Base-by-base conservation (phyloP, 2,888 invertebrate species). In the Temnothorax rugatulus region DNA sequence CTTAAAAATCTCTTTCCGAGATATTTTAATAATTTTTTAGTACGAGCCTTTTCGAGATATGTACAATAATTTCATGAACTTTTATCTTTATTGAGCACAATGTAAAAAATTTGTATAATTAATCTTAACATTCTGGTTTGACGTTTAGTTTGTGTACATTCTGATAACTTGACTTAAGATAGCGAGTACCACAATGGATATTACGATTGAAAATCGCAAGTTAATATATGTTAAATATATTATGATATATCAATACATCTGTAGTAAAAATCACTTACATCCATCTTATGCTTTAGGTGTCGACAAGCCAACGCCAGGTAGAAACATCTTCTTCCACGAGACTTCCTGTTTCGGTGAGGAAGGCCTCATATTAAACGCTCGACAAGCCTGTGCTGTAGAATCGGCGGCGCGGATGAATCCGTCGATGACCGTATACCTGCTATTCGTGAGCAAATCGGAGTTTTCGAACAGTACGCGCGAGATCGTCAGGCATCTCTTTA, bases 371-470 rank as follows among this genome's bases (percentile, higher is more conserved):
- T 92, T 97, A 50, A 95, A 95, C 29, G 91, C 96, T 0, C 95
- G 97, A 25, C 96, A 97, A 91, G 96, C 97, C 0, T 97, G 97
- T 92, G 96, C 97, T 0, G 95, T 97, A 0, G 97, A 97, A 94
- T 97, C 97, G 0, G 97, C 97, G 0, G 96, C 97, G 0, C 95
- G 94, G 85, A 95, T 96, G 89, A 97, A 97, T 91, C 96, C 96
- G 0, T 93, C 95, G 52, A 95, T 95, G 91, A 95, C 95, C 63
- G 95, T 97, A 0, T 96, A 96, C 87, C 93, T 97, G 0, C 88
- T 97, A 11, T 96, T 96, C 87, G 94, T 95, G 0, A 95, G 96
- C 9, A 95, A 96, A 0, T 91, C 94, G 0, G 90, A 90, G 29
- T 88, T 95, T 1, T 92, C 93, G 1, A 92, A 93, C 18, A 89